Percentiles rank a stretch among this genome's conserved stretches.
phyloP scores from a whole-genome alignment of 2,113 vertebrate genomes.

The Menidia beryllina region DNA sequence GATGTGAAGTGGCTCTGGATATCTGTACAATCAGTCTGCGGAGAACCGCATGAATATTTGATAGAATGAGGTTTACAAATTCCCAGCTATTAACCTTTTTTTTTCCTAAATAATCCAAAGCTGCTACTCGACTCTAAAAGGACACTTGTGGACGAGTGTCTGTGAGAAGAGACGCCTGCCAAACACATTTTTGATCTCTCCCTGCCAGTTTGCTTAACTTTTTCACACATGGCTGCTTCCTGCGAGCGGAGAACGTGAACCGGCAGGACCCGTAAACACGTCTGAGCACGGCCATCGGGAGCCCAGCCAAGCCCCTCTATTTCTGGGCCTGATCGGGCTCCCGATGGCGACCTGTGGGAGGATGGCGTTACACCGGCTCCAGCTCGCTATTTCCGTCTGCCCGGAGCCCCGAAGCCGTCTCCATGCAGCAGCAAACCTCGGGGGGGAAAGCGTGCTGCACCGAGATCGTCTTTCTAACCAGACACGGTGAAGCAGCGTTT shows the following conservation, averaged over 20 bases:
- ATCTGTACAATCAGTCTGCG: slow-evolving; percentile 31
- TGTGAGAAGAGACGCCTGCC: slow-evolving; percentile 41
- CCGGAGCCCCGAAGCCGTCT: slow-evolving; percentile 34
- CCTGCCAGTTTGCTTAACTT: slow-evolving; percentile 57
- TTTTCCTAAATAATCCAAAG: background rate
- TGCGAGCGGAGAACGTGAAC: slow-evolving; percentile 49
- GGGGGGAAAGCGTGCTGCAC: slow-evolving; percentile 51
- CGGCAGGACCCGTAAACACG: slow-evolving; percentile 58
- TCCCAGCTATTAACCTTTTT: slow-evolving; percentile 16
- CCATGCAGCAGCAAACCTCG: slow-evolving; percentile 41
- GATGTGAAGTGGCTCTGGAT: slow-evolving; percentile 31
- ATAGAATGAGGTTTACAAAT: background rate
- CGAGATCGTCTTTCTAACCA: slow-evolving; percentile 60
- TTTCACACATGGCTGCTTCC: slow-evolving; percentile 50
- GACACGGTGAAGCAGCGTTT: too few species aligned
- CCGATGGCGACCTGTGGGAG: slow-evolving; percentile 66
- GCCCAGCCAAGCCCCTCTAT: slow-evolving; percentile 50
- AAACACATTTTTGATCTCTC: slow-evolving; percentile 62
- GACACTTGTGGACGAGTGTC: slow-evolving; percentile 6
- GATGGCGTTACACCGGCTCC: slow-evolving; percentile 57
- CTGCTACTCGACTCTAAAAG: background rate
- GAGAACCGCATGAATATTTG: slow-evolving; percentile 18
- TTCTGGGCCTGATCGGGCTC: slow-evolving; percentile 61
- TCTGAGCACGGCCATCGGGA: slow-evolving; percentile 57
- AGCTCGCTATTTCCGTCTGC: slow-evolving; percentile 58